Evolutionary conservation across 2,113 vertebrate species (phyloP).

Genomic region (Engraulis encrasicolus): DNA sequence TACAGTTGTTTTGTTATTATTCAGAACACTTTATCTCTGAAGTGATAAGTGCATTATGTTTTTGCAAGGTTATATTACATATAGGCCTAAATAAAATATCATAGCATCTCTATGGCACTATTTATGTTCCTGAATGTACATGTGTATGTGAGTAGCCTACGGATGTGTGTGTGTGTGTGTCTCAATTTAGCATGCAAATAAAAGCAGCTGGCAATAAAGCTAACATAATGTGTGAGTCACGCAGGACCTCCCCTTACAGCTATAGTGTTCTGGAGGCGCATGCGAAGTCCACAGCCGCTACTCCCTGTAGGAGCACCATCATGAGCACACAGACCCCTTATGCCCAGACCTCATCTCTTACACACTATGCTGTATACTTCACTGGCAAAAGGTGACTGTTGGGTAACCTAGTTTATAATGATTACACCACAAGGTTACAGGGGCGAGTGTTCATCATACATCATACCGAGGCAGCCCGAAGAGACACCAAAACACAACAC

Average conservation of each 20-base stretch:
- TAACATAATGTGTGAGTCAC: neutral
- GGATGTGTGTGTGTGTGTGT: no score
- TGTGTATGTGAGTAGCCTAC: no score
- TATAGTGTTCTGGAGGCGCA: neutral
- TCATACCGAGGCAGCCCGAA: slow-evolving; percentile 63
- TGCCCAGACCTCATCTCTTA: slow-evolving; percentile 45
- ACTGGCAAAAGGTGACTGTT: slow-evolving; percentile 54
- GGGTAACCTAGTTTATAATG: slow-evolving; percentile 67
- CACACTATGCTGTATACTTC: slow-evolving; percentile 37
- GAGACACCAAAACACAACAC: slow-evolving; percentile 45
- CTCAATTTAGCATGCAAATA: neutral
- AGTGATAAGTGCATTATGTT: no score
- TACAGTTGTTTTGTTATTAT: neutral
- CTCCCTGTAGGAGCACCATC: slow-evolving; percentile 37
- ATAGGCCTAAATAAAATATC: no score
- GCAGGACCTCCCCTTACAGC: neutral
- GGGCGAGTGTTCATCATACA: slow-evolving; percentile 66
- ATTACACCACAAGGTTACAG: slow-evolving; percentile 60
- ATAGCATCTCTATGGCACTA: no score
- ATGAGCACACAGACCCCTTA: slow-evolving; percentile 44
- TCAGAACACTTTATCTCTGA: neutral
- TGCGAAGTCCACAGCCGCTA: neutral
- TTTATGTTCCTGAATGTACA: no score
- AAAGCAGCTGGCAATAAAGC: neutral
- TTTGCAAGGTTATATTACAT: no score